Evolutionary conservation across 2,888 invertebrate species (phyloP).

Genomic region (Netelia melanura): DNA sequence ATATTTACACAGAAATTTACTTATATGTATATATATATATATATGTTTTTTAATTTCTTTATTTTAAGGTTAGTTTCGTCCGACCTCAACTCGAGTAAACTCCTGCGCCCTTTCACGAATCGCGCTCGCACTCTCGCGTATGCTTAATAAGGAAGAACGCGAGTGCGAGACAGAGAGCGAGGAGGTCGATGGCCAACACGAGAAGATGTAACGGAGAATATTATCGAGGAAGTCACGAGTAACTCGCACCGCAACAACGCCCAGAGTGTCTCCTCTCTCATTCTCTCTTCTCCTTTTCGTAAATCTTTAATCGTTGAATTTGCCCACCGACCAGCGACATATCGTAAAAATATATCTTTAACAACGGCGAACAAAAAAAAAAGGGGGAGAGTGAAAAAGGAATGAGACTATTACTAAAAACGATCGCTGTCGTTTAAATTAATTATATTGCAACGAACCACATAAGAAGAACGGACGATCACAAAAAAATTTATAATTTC

Average conservation of each 20-base stretch:
- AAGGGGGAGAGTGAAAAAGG: too few species aligned
- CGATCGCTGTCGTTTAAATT: neutral
- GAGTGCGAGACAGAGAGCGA: constrained; percentile 15
- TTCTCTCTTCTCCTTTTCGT: neutral
- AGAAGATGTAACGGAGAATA: constrained; percentile 55
- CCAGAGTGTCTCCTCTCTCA: constrained; percentile 16
- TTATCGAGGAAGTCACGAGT: constrained; percentile 26
- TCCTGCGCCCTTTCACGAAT: constrained; percentile 50
- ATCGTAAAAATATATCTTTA: too few species aligned
- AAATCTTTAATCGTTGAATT: neutral
- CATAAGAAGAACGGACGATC: neutral
- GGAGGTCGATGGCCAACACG: constrained; percentile 49
- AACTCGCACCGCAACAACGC: constrained; percentile 6
- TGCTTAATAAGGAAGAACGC: constrained; percentile 44
- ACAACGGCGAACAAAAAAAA: too few species aligned
- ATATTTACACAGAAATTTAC: neutral
- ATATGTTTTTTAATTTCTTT: neutral
- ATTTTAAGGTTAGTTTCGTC: constrained; percentile 3
- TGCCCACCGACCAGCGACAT: neutral
- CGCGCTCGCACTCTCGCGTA: constrained; percentile 27
- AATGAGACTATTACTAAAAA: neutral
- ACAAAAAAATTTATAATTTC: neutral
- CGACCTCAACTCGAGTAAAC: constrained; percentile 13
- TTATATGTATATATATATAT: neutral
- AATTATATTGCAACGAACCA: neutral